These are phyloP conservation scores for Urocynchramus pylzowi DNA, from an alignment of 2,113 vertebrate species.

Conservation along the genomic window DNA sequence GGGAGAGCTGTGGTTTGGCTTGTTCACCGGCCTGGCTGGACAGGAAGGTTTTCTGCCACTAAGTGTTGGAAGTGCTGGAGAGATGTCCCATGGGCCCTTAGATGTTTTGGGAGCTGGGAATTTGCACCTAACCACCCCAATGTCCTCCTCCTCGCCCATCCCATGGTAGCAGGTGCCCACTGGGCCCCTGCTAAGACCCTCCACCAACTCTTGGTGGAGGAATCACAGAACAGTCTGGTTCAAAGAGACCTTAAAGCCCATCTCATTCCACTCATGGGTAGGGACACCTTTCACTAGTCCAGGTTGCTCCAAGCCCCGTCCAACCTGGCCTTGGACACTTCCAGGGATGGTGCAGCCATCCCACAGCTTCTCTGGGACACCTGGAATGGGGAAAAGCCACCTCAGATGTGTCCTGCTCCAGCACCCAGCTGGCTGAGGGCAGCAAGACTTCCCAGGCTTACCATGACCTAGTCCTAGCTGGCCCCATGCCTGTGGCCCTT, in stretches of 20 bases:
- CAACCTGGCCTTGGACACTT: background rate
- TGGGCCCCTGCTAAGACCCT: background rate
- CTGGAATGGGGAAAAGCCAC: background rate
- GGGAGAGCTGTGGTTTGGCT: background rate
- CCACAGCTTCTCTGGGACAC: background rate
- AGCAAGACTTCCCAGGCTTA: background rate
- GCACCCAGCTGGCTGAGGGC: background rate
- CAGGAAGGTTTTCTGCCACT: background rate
- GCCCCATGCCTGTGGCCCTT: background rate
- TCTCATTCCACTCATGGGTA: background rate
- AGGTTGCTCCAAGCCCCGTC: rapidly evolving
- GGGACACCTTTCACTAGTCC: background rate
- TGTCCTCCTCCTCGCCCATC: rapidly evolving
- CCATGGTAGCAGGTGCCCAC: rapidly evolving
- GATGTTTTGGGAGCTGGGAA: background rate
- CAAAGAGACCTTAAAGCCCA: background rate
- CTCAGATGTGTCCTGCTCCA: background rate
- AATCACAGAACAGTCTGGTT: background rate
- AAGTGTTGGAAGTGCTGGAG: background rate
- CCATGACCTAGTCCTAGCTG: constrained; percentile 12
- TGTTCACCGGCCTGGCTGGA: background rate
- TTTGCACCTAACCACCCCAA: background rate
- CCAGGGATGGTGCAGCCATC: background rate
- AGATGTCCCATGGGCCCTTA: background rate
- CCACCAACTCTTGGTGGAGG: background rate